These are phyloP conservation scores for Drosophila nigricruria DNA, from an alignment of 2,888 invertebrate genomes.

Conservation along the genomic window DNA sequence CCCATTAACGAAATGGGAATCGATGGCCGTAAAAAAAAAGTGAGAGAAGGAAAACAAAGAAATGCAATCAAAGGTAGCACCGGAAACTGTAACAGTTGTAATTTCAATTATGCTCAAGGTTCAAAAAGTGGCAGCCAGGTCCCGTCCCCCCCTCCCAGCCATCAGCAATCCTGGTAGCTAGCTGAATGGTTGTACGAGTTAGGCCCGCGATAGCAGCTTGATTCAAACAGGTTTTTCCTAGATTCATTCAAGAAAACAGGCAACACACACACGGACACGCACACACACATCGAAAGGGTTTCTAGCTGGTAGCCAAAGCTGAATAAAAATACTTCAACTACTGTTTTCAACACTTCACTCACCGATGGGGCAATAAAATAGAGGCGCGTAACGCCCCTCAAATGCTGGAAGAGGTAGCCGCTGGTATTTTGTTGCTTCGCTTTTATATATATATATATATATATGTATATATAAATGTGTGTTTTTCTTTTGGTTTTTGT, in stretches of 20 bases:
- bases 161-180: slow-evolving; percentile 63
- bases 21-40: slow-evolving; percentile 52
- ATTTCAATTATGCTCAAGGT: slow-evolving; percentile 71
- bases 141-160: background rate
- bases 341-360: slow-evolving; percentile 82
- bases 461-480: background rate
- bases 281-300: slow-evolving; percentile 47
- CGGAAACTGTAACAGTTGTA: slow-evolving; percentile 80
- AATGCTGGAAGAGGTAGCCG: slow-evolving; percentile 33
- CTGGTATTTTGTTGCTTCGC: slow-evolving; percentile 37
- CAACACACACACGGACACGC: slow-evolving; percentile 46
- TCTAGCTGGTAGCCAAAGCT: slow-evolving; percentile 36
- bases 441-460: slow-evolving; percentile 1
- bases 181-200: slow-evolving; percentile 54
- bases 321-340: slow-evolving; percentile 72
- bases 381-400: slow-evolving; percentile 72
- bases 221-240: slow-evolving; percentile 72
- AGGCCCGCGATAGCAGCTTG: slow-evolving; percentile 56
- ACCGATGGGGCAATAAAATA: slow-evolving; percentile 80
- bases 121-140: slow-evolving; percentile 30
- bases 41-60: slow-evolving; percentile 34
- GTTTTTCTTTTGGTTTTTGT: slow-evolving; percentile 18
- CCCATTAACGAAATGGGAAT: slow-evolving; percentile 56
- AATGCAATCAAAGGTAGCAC: slow-evolving; percentile 66
- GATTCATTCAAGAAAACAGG: slow-evolving; percentile 79